Evolutionary conservation across 2,113 vertebrate genomes (phyloP), one percentile per base, ranked within the genome.

Genomic region (Nyctereutes procyonoides): DNA sequence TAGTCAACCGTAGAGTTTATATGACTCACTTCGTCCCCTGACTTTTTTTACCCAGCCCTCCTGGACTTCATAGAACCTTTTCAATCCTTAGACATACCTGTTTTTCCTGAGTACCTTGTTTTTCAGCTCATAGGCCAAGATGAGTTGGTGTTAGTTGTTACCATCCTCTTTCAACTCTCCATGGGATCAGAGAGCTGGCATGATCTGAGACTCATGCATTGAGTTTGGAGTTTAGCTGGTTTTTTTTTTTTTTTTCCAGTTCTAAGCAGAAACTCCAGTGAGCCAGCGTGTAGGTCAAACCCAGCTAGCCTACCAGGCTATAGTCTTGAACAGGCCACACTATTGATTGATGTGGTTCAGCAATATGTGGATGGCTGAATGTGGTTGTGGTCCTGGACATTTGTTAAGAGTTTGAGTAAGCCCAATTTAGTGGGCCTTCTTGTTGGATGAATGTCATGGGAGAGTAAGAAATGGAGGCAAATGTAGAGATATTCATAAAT

Each of bases 331-430:
- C 12, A 38, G 71, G 88, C 94, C 63, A 13, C 8, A 24, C 14
- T 22, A 3, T 76, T 81, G 79, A 95, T 14, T 94, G 93, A 97
- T 97, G 96, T 98, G 97, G 97, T 65, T 90, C 56, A 82, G 48
- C 26, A 55, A 0, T 74, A 74, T 1, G 20, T 92, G 35, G 93
- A 73, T 74, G 35, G 63, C 48, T 24, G 73, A 62, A 13, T 35
- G 35, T 80, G 93, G 87, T 86, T 82, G 87, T 73, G 90, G 63
- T 92, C 88, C 55, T 97, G 67, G 94, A 88, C 73, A 71, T 90
- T 77, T 88, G 87, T 89, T 95, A 30, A 90, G 60, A 74, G 81
- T 96, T 95, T 96, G 77, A 95, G 63, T 67, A 92, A 93, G 82
- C 22, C 67, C 43, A 20, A 53, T 83, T 96, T 97, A 80, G 63